These are phyloP conservation scores for Helogale parvula DNA, from an alignment of 2,113 vertebrate species.

Conservation along the genomic window DNA sequence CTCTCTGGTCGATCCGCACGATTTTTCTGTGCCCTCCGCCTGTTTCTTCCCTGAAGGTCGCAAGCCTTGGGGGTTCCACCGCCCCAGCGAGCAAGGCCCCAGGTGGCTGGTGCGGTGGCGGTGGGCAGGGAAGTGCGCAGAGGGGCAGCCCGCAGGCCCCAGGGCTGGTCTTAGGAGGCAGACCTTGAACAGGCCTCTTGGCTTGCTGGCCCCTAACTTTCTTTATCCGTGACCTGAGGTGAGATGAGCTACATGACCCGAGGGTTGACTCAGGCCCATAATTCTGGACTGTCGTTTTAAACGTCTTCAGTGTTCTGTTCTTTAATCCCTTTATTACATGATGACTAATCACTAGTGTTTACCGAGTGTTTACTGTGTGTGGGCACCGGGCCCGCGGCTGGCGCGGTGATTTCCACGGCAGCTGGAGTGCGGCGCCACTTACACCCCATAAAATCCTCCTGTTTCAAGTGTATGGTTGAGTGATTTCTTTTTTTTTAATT, in stretches of 20 bases:
- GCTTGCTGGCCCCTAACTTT: neutral
- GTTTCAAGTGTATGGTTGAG: neutral
- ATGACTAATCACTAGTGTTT: conserved; percentile 43
- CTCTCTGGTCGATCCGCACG: neutral
- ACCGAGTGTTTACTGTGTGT: neutral
- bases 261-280: neutral
- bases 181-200: neutral
- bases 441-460: neutral
- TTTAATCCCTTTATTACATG: neutral
- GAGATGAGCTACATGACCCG: conserved; percentile 1
- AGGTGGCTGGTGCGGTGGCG: too few species aligned
- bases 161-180: neutral
- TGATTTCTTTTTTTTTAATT: neutral
- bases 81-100: neutral
- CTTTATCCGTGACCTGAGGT: neutral
- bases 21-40: neutral
- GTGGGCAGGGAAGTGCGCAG: neutral
- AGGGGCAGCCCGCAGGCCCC: neutral
- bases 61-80: neutral
- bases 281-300: neutral
- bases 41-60: conserved; percentile 1
- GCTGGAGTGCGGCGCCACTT: neutral
- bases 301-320: neutral
- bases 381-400: neutral
- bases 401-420: neutral